Percentiles rank a stretch among this genome's conserved stretches.
Conservation (phyloP, 2,113 vertebrate genomes). For the Neolamprologus ventralis region DNA sequence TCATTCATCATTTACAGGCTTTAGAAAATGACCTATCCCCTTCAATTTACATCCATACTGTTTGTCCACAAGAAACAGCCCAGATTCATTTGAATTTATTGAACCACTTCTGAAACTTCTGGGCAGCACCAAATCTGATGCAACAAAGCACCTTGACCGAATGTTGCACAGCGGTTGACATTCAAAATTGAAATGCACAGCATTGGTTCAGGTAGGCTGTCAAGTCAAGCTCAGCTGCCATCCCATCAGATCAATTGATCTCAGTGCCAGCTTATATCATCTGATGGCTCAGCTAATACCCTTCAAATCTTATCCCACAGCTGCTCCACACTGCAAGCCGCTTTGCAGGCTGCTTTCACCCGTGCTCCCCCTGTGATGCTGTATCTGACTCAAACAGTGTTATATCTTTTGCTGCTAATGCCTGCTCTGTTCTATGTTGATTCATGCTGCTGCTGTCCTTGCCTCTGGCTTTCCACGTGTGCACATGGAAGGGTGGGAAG, state of each 20-base stretch:
- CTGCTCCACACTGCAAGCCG: background rate
- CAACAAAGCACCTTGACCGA: background rate
- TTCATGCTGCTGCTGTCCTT: background rate
- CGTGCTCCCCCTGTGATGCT: background rate
- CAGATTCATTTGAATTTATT: background rate
- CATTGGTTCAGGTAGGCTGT: background rate
- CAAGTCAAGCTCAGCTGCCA: background rate
- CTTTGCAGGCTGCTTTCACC: background rate
- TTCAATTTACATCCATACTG: background rate
- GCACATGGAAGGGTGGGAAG: background rate
- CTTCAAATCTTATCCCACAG: background rate
- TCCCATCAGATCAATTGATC: background rate
- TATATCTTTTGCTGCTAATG: background rate
- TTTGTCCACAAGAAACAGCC: background rate
- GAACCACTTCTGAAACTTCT: background rate
- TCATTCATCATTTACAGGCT: background rate
- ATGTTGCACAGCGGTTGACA: background rate
- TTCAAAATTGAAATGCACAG: background rate
- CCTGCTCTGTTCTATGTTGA: background rate
- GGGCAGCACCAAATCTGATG: background rate
- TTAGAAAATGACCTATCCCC: background rate
- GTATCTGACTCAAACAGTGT: background rate
- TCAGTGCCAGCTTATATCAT: background rate
- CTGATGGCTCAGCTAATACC: background rate
- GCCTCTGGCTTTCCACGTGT: background rate